phyloP scores from a whole-genome alignment of 2,888 invertebrate species.

The Drosophila maculinotata region DNA sequence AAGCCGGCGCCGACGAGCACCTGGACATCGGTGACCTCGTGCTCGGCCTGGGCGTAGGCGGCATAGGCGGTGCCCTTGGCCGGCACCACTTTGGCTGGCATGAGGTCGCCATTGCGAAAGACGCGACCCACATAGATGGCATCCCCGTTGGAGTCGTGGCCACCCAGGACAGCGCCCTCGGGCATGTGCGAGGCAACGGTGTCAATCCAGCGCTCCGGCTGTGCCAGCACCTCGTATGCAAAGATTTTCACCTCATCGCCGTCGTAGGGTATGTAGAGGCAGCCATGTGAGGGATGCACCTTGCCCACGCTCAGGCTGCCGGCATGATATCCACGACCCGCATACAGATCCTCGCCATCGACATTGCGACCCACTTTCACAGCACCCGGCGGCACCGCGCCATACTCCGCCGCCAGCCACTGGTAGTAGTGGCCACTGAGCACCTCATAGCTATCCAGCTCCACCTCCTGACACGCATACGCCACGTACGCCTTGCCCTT shows the following conservation, averaged over 20 bases:
- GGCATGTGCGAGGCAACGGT: no score
- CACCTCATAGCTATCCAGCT: constrained; percentile 89
- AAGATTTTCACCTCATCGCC: constrained; percentile 84
- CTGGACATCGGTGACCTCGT: no score
- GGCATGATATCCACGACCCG: constrained; percentile 89
- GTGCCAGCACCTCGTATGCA: constrained; percentile 85
- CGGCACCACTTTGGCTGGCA: no score
- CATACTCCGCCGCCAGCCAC: constrained; percentile 88
- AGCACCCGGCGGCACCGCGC: constrained; percentile 88
- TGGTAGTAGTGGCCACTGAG: constrained; percentile 88
- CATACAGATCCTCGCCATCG: constrained; percentile 89
- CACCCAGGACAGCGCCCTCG: no score
- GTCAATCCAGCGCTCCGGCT: constrained; percentile 66
- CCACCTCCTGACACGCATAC: constrained; percentile 88
- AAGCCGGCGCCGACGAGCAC: no score
- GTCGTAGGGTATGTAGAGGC: constrained; percentile 85
- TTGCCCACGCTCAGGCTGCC: constrained; percentile 90
- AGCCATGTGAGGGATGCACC: constrained; percentile 87
- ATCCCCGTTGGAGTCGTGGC: no score
- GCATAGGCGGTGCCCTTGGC: no score
- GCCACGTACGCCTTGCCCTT: constrained; percentile 88
- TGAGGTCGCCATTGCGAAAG: no score
- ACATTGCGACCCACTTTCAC: constrained; percentile 88
- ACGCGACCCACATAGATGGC: no score
- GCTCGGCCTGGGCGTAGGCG: no score